A percentile compares a stretch with the other conserved stretches of the same genome.
phyloP scores from a whole-genome alignment of 2,797 vertebrate genomes.

The Tiaroga cobitis region DNA sequence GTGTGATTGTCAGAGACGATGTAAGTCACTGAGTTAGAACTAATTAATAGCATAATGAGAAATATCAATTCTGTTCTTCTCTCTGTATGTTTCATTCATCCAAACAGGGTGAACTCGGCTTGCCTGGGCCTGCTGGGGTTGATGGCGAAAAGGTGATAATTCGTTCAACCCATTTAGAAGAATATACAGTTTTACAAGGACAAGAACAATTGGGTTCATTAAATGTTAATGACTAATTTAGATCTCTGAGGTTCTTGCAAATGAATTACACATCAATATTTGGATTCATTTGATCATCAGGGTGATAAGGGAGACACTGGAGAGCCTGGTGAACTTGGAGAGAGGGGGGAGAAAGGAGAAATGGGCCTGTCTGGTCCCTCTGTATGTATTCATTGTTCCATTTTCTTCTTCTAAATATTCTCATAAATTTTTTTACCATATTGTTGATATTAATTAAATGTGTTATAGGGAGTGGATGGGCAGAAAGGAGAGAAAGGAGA shows the following conservation, averaged over 20 bases:
- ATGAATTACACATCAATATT: neutral
- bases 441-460: conserved; percentile 20
- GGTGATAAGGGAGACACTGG: conserved; percentile 81
- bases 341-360: conserved; percentile 80
- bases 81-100: conserved; percentile 7
- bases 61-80: neutral
- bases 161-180: neutral
- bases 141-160: conserved; percentile 81
- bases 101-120: conserved; percentile 81
- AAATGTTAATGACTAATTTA: neutral
- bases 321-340: conserved; percentile 76
- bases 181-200: neutral
- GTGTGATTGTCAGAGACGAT: neutral
- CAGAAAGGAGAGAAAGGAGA: conserved; percentile 82
- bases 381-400: conserved; percentile 66
- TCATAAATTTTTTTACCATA: too few species aligned
- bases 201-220: neutral
- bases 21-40: neutral
- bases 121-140: conserved; percentile 79
- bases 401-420: neutral
- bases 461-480: conserved; percentile 78
- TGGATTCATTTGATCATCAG: conserved; percentile 61
- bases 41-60: neutral
- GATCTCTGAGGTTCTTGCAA: neutral
- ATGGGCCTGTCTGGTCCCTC: conserved; percentile 78